These are phyloP conservation scores for Tetranychus truncatus DNA, from an alignment of 2,888 invertebrate species.

Conservation along the genomic window DNA sequence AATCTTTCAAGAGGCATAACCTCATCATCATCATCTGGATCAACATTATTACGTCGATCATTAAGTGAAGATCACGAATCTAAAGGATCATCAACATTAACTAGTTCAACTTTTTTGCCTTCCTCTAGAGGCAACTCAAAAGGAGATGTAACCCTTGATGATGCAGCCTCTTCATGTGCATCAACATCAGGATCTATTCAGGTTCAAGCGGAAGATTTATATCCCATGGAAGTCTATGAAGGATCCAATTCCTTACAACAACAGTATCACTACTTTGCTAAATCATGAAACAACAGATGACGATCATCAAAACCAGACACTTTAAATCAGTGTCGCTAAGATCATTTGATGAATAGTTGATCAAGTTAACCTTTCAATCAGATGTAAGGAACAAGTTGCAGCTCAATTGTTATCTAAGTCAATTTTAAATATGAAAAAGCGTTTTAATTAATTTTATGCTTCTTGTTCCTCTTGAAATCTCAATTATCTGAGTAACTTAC, in stretches of 20 bases:
- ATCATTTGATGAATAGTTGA: no score
- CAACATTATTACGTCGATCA: neutral
- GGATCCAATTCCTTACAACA: neutral
- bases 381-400: no score
- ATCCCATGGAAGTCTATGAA: constrained; percentile 22
- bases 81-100: neutral
- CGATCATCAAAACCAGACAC: neutral
- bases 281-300: neutral
- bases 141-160: constrained; percentile 9
- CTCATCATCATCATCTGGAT: neutral
- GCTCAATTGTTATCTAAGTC: no score
- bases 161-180: constrained; percentile 18
- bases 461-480: no score
- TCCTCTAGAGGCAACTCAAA: neutral
- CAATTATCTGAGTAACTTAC: no score
- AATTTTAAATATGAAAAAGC: no score
- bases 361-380: no score
- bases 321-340: neutral
- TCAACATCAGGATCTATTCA: constrained; percentile 18
- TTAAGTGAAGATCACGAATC: neutral
- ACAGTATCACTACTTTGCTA: neutral
- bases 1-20: neutral
- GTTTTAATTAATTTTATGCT: no score
- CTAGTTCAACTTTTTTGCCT: neutral
- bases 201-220: constrained; percentile 21